phyloP scores from a whole-genome alignment of 2,797 vertebrate genomes.

The Kryptopterus vitreolus region DNA sequence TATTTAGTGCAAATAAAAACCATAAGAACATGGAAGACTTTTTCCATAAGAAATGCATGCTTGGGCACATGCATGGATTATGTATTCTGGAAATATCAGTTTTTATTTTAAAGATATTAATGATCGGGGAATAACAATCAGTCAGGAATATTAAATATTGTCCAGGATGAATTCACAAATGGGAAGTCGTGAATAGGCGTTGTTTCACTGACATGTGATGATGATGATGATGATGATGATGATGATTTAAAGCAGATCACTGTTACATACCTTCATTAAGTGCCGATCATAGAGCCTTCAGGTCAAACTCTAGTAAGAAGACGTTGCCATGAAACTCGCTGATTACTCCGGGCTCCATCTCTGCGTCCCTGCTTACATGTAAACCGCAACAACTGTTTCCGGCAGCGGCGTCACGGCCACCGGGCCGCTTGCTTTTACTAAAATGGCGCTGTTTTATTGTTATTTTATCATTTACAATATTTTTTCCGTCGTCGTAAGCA shows the following conservation, averaged over 20 bases:
- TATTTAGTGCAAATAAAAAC: background rate
- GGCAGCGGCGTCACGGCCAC: conserved; percentile 23
- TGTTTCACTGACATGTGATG: too few relatives aligned
- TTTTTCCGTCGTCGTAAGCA: background rate
- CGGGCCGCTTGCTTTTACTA: background rate
- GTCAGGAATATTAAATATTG: too few relatives aligned
- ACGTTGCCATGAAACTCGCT: background rate
- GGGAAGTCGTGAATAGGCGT: background rate
- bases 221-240: too few relatives aligned
- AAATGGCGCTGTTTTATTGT: background rate
- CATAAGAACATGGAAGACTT: background rate
- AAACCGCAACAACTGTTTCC: conserved; percentile 45
- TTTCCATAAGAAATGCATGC: background rate
- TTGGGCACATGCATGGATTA: background rate
- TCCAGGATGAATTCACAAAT: conserved; percentile 16
- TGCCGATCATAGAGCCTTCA: background rate
- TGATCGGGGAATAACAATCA: too few relatives aligned
- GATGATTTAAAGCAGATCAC: too few relatives aligned
- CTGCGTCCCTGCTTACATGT: conserved; percentile 32
- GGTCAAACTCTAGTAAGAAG: background rate
- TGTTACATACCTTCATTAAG: background rate
- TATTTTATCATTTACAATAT: background rate
- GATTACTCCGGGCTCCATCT: conserved; percentile 24
- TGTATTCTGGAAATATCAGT: background rate
- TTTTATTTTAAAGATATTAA: too few relatives aligned